Evolutionary conservation across 2,888 invertebrate species (phyloP), one percentile per base, ranked within the genome.

Genomic region (Leptopilina syphax): DNA sequence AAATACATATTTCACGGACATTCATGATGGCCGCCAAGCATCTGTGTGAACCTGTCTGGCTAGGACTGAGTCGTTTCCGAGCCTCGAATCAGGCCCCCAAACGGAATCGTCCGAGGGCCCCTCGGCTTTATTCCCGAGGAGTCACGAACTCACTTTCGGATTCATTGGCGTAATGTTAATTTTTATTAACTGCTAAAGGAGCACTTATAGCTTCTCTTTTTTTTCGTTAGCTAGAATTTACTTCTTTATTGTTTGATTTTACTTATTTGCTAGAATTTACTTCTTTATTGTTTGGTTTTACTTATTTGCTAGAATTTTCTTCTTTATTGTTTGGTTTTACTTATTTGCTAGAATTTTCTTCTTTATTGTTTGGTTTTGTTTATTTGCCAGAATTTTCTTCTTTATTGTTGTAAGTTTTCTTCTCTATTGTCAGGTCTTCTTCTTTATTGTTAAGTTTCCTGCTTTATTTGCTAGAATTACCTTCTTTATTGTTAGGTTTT

Each of bases 1-100:
- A 89, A 91, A 91, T 91, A 92, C 91, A 92, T 92, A 92, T 92
- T 92, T 92, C 89, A 92, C 91, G 89, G 89, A 88, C 91, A 91
- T 91, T 91, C 92, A 92, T 92, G 91, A 92, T 92, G 92, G 92
- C 92, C 91, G 92, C 92, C 91, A 90, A 88, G 89, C 91, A 91
- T 91, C 91, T 91, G 89, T 34, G 34, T 34, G 34, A 90, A 91
- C 91, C 90, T 90, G 91, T 90, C 90, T 89, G 87, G 84, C 84
- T 85, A 18, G 83, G 84, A 83, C 86, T 86, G 86, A 84, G 85
- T 88, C 86, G 86, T 83, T 87, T 85, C 85, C 34, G 34, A 34
- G 34, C 34, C 1, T 34, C 34, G 34, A 34, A 34, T 34, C 24
- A 47, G 65, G 66, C 3, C 77, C 77, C 77, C 34, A 57, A 27